Evolutionary conservation across 2,797 vertebrate genomes (phyloP).

Genomic region (Micromesistius poutassou): DNA sequence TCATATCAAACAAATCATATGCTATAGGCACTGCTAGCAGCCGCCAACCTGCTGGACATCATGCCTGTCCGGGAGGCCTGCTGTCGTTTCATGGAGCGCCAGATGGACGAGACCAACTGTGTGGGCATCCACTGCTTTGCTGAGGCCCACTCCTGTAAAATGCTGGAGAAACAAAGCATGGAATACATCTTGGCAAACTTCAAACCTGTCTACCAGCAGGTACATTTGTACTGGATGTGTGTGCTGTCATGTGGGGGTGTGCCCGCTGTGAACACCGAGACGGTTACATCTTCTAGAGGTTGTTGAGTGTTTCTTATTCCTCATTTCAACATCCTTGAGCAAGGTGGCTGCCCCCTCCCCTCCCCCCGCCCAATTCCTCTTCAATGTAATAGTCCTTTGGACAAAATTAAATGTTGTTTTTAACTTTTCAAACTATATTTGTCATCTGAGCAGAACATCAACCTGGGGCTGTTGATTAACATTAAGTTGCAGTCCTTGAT

Average conservation of each 20-base stretch:
- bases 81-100: constrained; percentile 78
- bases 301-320: background rate
- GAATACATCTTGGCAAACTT: constrained; percentile 80
- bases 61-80: constrained; percentile 80
- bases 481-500: background rate
- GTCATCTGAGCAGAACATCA: background rate
- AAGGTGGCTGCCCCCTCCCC: background rate
- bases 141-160: constrained; percentile 76
- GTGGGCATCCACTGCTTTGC: constrained; percentile 83
- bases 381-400: background rate
- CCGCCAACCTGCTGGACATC: constrained; percentile 79
- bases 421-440: too few relatives aligned
- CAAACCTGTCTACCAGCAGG: constrained; percentile 72
- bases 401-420: too few relatives aligned
- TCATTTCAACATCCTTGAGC: background rate
- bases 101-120: constrained; percentile 82
- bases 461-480: background rate
- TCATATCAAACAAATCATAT: background rate
- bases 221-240: constrained; percentile 23
- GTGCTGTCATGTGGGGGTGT: background rate
- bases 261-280: background rate
- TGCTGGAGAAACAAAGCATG: constrained; percentile 77
- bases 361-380: background rate
- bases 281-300: background rate
- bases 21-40: constrained; percentile 72